Percentiles rank a stretch among this genome's conserved stretches.
These are phyloP conservation scores for Bursaphelenchus mucronatus DNA, from an alignment of 1,140 invertebrate species.

Conservation along the genomic window DNA sequence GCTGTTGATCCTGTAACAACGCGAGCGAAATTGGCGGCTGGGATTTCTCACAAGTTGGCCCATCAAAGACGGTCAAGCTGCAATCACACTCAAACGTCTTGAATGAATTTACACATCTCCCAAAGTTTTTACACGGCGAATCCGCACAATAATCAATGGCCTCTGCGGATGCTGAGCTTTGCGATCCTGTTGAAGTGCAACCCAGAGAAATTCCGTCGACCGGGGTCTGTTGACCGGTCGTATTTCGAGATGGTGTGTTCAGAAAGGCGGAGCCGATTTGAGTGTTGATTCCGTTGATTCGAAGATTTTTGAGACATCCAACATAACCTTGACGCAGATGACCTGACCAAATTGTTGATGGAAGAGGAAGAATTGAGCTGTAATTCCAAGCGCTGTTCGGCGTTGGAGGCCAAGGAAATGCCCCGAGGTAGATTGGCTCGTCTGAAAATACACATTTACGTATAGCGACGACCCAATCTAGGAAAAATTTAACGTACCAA, in stretches of 20 bases:
- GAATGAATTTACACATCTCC: slow-evolving; percentile 85
- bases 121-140: slow-evolving; percentile 85
- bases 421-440: slow-evolving; percentile 82
- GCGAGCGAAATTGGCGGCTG: slow-evolving; percentile 70
- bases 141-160: slow-evolving; percentile 77
- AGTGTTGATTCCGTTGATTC: slow-evolving; percentile 82
- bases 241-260: not conserved
- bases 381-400: slow-evolving; percentile 53
- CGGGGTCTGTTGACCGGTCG: slow-evolving; percentile 1
- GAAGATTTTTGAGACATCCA: slow-evolving; percentile 86
- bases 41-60: slow-evolving; percentile 73
- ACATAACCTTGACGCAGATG: slow-evolving; percentile 83
- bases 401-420: slow-evolving; percentile 65
- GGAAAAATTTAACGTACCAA: slow-evolving; percentile 34
- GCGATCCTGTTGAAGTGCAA: slow-evolving; percentile 63
- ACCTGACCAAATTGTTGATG: slow-evolving; percentile 83
- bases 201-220: slow-evolving; percentile 29
- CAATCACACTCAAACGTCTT: slow-evolving; percentile 94
- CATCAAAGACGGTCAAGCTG: slow-evolving; percentile 78
- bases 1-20: no score
- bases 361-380: slow-evolving; percentile 67
- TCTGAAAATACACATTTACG: slow-evolving; percentile 68
- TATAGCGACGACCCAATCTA: slow-evolving; percentile 61
- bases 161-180: slow-evolving; percentile 75
- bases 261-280: slow-evolving; percentile 68